These are phyloP conservation scores for Listrodromus nycthemerus DNA, from an alignment of 2,888 invertebrate species.

Conservation along the genomic window DNA sequence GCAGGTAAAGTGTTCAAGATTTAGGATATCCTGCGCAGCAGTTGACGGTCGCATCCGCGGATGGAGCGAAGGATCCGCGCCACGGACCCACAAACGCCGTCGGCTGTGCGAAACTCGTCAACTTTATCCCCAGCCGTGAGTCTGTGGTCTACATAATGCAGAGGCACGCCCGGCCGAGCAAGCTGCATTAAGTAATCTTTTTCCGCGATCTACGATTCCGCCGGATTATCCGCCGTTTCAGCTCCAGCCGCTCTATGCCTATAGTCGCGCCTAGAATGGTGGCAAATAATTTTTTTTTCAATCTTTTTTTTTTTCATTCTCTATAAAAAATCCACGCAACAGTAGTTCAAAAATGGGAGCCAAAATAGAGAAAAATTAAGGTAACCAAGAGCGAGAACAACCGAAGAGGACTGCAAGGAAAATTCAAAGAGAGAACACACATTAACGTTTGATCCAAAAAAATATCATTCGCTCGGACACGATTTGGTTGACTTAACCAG, in stretches of 20 bases:
- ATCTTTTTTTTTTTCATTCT: conserved; percentile 34
- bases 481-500: neutral
- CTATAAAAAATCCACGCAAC: conserved; percentile 5
- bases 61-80: conserved; percentile 35
- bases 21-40: neutral
- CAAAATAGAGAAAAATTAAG: conserved; percentile 7
- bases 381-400: neutral
- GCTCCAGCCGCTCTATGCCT: conserved; percentile 13
- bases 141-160: conserved; percentile 77
- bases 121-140: conserved; percentile 9
- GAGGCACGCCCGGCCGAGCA: conserved; percentile 77
- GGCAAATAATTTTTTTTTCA: conserved; percentile 73
- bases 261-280: conserved; percentile 73
- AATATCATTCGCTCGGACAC: neutral
- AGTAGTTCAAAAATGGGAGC: conserved; percentile 10
- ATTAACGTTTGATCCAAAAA: no score
- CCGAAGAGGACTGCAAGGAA: neutral
- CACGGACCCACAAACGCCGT: conserved; percentile 31
- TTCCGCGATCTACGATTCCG: conserved; percentile 78
- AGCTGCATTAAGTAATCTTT: conserved; percentile 82
- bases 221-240: conserved; percentile 34
- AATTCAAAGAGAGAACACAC: no score
- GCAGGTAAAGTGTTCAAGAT: neutral
- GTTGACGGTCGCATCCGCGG: neutral
- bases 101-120: conserved; percentile 15